Evolutionary conservation across 2,888 invertebrate genomes (phyloP), one percentile per base, ranked within the genome.

Genomic region (Oscheius sp.): DNA sequence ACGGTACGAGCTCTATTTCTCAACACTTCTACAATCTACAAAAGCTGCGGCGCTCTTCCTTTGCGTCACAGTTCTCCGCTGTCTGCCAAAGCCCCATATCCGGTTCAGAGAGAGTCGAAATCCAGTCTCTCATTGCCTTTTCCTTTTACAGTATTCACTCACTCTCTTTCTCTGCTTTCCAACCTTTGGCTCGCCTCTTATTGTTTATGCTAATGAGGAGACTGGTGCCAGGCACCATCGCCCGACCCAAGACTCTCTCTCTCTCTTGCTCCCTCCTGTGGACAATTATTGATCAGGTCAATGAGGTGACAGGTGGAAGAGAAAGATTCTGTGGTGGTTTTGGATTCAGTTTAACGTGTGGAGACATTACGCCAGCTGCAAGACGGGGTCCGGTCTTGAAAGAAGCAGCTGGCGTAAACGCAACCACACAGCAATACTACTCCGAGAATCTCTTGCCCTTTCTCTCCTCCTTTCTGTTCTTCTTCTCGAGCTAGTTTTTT

Each of bases 231-330:
- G 52, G 52, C 29, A 52, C 52, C 27, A 29, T 27, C n/a, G n/a
- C n/a, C n/a, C n/a, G n/a, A n/a, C n/a, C n/a, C n/a, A n/a, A n/a
- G n/a, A n/a, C n/a, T n/a, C n/a, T n/a, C 29, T 48, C 37, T 34
- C 8, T 12, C 37, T 34, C 48, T 48, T 27, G 6, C 5, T 29
- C n/a, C 52, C n/a, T n/a, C n/a, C n/a, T n/a, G 52, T 29, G 52
- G 52, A 52, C 52, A 52, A 52, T 52, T 52, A 55, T 55, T 34
- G 55, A 55, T 55, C 55, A 55, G 55, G 55, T 55, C 55, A 55
- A 55, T 53, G 55, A 55, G 55, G 55, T 55, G 55, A 55, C 48
- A 48, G 48, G 48, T 48, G 48, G 48, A 48, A 17, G 42, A 42
- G n/a, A n/a, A n/a, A 37, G 8, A 37, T 37, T 37, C 37, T 15